Base-by-base conservation (phyloP, 2,797 vertebrate species). In the Decapterus maruadsi region DNA sequence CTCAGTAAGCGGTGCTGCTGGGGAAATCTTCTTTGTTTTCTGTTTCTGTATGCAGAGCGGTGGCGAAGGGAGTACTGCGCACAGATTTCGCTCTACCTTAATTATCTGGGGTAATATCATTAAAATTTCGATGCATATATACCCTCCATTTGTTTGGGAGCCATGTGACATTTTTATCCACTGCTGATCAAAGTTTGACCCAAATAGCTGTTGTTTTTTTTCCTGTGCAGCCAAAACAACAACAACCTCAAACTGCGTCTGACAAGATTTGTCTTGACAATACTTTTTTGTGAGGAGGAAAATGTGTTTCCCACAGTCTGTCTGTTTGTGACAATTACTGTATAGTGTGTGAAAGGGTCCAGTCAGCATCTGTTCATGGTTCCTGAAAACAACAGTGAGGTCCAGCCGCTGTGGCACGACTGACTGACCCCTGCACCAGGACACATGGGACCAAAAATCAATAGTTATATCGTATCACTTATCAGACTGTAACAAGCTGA, bases 391-490 rank as follows among this genome's bases (percentile, higher is more conserved):
- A 68, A 29, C 70, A 77, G 46, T 26, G 20, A 68, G 68, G 38
- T 72, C 69, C 16, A 8, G 71, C 72, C 53, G 12, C 48, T 40
- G 72, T 80, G 78, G 78, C 78, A 56, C 66, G 26, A 26, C 26
- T 26, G 26, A 26, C 26, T 26, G 80, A 91, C 85, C 81, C 78
- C 68, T 78, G 63, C 82, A 68, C 60, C 1, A 61, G 70, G 77
- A 76, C 64, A 34, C 17, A 0, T 6, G 38, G 54, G 63, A 62
- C 72, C 73, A 26, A 83, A 83, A 90, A 92, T 94, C 93, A 87
- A 92, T 92, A 90, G 43, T 74, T 0, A 43, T 82, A 74, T 82
- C 26, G 68, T 80, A 87, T 92, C 83, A 78, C 79, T 83, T 90
- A 89, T 77, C 85, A 81, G 85, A 82, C 61, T 73, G 77, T 78